These are phyloP conservation scores for Drosophila tripunctata DNA, from an alignment of 2,888 invertebrate genomes.

Conservation along the genomic window DNA sequence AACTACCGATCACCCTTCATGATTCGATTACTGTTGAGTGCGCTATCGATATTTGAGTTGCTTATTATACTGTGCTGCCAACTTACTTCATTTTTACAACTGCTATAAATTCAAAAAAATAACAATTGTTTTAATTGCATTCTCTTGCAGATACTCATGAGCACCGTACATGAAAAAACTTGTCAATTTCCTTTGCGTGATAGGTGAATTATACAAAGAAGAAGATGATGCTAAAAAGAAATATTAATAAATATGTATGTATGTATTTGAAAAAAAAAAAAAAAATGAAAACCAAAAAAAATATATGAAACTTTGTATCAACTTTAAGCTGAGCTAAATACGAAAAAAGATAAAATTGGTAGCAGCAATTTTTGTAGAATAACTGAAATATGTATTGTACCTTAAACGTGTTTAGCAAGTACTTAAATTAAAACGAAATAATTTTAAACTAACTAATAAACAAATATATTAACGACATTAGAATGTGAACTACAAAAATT, in stretches of 20 bases:
- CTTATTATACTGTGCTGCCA: constrained; percentile 4
- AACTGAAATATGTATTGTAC: constrained; percentile 77
- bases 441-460: constrained; percentile 56
- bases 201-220: constrained; percentile 83
- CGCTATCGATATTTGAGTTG: constrained; percentile 13
- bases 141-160: constrained; percentile 88
- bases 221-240: constrained; percentile 51
- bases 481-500: constrained; percentile 66
- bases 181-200: constrained; percentile 85
- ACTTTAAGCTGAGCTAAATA: constrained; percentile 78
- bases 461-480: constrained; percentile 51
- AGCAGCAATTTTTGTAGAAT: constrained; percentile 78
- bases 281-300: no score
- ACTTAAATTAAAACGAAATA: constrained; percentile 68
- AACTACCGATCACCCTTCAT: background rate
- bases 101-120: background rate
- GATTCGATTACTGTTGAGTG: background rate
- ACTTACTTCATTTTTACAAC: background rate
- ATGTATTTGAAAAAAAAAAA: constrained; percentile 59
- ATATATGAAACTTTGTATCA: constrained; percentile 77
- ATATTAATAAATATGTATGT: constrained; percentile 51
- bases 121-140: background rate
- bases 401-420: constrained; percentile 76
- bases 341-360: constrained; percentile 61
- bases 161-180: constrained; percentile 88